Evolutionary conservation across 2,888 invertebrate genomes (phyloP).

Genomic region (Congeria kusceri): DNA sequence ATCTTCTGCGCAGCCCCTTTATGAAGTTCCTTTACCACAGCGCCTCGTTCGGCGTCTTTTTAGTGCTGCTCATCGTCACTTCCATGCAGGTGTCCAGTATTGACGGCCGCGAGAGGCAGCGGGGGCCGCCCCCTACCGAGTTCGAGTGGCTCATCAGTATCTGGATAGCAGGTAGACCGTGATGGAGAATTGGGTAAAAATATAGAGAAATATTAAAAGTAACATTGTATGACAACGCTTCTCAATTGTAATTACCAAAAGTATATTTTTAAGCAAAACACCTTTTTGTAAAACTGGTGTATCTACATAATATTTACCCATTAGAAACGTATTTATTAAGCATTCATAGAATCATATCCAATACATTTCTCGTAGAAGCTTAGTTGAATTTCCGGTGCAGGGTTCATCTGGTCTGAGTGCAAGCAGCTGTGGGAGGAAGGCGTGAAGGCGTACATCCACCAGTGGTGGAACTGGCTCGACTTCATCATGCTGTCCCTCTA

Average conservation of each 20-base stretch:
- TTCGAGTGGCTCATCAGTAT: slow-evolving; percentile 87
- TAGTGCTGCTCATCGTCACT: slow-evolving; percentile 86
- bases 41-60: slow-evolving; percentile 87
- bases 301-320: too few relatives aligned
- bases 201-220: too few relatives aligned
- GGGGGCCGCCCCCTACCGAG: slow-evolving; percentile 86
- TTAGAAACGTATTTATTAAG: too few relatives aligned
- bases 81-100: slow-evolving; percentile 84
- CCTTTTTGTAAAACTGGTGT: too few relatives aligned
- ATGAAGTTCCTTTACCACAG: slow-evolving; percentile 88
- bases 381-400: slow-evolving; percentile 50
- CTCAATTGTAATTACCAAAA: too few relatives aligned
- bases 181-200: too few relatives aligned
- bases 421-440: slow-evolving; percentile 88
- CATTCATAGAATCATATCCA: too few relatives aligned
- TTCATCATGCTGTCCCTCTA: slow-evolving; percentile 88
- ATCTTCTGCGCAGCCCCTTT: slow-evolving; percentile 87
- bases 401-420: slow-evolving; percentile 87
- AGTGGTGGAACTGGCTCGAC: slow-evolving; percentile 88
- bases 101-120: slow-evolving; percentile 72
- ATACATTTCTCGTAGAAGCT: too few relatives aligned
- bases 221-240: too few relatives aligned
- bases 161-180: slow-evolving; percentile 86
- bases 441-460: slow-evolving; percentile 86
- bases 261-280: too few relatives aligned